phyloP scores from a whole-genome alignment of 2,888 invertebrate genomes.

The Pandemis heparana region DNA sequence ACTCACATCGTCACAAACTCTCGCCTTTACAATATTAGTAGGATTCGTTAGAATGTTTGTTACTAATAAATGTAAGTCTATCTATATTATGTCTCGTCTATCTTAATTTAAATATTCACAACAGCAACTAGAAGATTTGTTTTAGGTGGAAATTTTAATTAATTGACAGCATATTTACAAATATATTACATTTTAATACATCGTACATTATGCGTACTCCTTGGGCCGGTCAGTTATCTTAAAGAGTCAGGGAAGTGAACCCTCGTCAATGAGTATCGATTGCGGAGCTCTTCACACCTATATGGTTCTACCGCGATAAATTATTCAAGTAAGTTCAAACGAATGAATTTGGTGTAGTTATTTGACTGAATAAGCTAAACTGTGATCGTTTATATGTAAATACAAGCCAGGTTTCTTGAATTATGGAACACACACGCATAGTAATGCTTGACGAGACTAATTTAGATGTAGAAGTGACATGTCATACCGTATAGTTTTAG shows the following conservation, averaged over 20 bases:
- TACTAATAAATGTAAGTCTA: no score
- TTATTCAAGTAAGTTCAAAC: constrained; percentile 7
- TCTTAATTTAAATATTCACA: no score
- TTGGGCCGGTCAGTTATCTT: constrained; percentile 14
- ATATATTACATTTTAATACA: not conserved
- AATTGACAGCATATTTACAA: not conserved
- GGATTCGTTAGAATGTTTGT: no score
- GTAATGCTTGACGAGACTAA: no score
- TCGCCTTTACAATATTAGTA: no score
- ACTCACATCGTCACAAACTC: no score
- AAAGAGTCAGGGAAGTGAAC: constrained; percentile 2
- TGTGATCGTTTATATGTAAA: not conserved
- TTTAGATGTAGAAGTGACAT: no score
- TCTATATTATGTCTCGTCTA: no score
- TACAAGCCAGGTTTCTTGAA: not conserved
- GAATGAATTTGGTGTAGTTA: not conserved
- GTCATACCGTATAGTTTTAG: no score
- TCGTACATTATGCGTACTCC: not conserved
- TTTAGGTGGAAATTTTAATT: not conserved
- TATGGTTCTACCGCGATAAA: constrained; percentile 11
- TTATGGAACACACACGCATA: no score
- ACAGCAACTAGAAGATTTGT: no score
- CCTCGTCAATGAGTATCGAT: constrained; percentile 25
- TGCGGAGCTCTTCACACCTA: constrained; percentile 21
- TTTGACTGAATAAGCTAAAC: not conserved